Base-by-base conservation (phyloP, 2,797 vertebrate species). In the Martes flavigula region DNA sequence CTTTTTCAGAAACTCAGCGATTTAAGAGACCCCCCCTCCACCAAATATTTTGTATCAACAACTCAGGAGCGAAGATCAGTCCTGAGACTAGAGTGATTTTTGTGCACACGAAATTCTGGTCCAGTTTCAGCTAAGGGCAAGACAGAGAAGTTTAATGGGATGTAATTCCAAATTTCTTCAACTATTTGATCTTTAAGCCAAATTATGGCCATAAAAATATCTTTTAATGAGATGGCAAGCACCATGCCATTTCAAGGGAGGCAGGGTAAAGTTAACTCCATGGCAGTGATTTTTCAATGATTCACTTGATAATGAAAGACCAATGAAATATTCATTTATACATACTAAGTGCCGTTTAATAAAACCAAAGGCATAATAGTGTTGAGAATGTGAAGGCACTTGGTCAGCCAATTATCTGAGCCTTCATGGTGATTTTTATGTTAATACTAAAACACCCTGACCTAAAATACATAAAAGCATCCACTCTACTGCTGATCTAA, bases 271-370 rank as follows among this genome's bases (percentile, higher is more conserved):
- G 98, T 98, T 98, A 99, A 98, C 97, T 98, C 98, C 87, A 95
- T 75, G 94, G 97, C 95, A 96, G 97, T 98, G 97, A 98, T 98
- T 98, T 98, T 98, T 98, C 98, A 98, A 90, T 98, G 98, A 98
- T 98, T 98, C 73, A 75, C 98, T 99, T 97, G 79, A 96, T 98
- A 98, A 98, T 98, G 98, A 99, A 99, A 98, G 98, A 98, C 98
- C 98, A 98, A 98, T 99, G 98, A 99, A 99, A 99, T 98, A 99
- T 99, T 98, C 98, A 98, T 97, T 98, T 98, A 98, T 99, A 98
- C 98, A 98, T 98, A 98, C 96, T 98, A 99, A 99, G 98, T 98
- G 97, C 97, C 98, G 95, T 98, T 98, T 98, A 99, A 98, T 98
- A 98, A 99, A 98, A 98, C 97, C 95, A 85, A 98, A 98, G 98